Evolutionary conservation across 1,140 invertebrate species (phyloP).

Genomic region (Phymastichus coffea): DNA sequence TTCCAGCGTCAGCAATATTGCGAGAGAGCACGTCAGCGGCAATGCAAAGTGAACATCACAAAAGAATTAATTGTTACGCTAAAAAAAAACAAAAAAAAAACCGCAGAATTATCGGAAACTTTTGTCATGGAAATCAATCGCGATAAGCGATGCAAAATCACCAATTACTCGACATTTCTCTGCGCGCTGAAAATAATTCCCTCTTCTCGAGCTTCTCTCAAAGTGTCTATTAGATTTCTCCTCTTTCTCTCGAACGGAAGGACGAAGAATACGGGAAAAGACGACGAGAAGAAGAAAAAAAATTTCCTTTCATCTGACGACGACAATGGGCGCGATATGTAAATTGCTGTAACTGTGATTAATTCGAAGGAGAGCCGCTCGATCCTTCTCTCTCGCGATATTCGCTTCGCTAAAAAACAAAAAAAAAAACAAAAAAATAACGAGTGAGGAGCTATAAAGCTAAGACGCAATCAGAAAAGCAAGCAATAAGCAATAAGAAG

Average conservation of each 20-base stretch:
- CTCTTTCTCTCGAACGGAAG: neutral
- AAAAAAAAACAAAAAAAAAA: no score
- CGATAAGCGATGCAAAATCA: constrained; percentile 16
- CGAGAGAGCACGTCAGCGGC: no score
- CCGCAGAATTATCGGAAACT: no score
- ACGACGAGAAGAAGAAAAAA: constrained; percentile 1
- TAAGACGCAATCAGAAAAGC: constrained; percentile 35
- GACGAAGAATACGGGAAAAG: neutral
- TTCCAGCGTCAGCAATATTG: no score
- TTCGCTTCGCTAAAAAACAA: no score
- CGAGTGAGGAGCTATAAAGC: no score
- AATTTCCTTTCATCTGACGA: constrained; percentile 17
- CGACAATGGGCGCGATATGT: constrained; percentile 35
- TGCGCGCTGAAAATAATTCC: constrained; percentile 9
- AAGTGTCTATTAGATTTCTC: constrained; percentile 30
- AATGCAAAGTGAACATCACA: no score
- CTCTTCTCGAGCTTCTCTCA: constrained; percentile 13
- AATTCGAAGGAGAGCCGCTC: constrained; percentile 25
- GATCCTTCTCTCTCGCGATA: neutral
- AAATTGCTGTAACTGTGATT: constrained; percentile 47
- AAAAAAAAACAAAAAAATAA: neutral
- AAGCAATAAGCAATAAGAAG: constrained; percentile 52
- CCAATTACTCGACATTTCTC: constrained; percentile 15
- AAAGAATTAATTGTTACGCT: no score
- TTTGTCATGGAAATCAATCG: constrained; percentile 14